Percentiles rank a stretch among this genome's conserved stretches.
Conservation (phyloP, 2,113 vertebrate species). For the Zapornia atra region DNA sequence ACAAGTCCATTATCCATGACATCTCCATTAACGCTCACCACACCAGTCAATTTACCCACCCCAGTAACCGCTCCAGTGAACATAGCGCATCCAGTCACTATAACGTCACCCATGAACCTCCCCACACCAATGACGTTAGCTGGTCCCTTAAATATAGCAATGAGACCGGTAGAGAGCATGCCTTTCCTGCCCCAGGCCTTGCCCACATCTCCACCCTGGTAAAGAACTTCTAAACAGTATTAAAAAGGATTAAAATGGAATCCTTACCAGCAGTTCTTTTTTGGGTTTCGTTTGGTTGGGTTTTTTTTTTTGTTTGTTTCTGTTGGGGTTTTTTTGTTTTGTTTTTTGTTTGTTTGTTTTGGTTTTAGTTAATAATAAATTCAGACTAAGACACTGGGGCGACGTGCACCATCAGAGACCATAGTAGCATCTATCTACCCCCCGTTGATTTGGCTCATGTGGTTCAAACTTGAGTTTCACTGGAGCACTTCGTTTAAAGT, state of each 20-base stretch:
- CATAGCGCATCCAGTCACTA: conserved; percentile 94
- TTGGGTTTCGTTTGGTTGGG: conserved; percentile 71
- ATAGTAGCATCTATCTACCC: conserved; percentile 66
- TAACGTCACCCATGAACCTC: conserved; percentile 91
- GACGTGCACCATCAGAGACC: conserved; percentile 68
- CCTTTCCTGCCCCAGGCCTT: conserved; percentile 96
- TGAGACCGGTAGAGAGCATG: conserved; percentile 97
- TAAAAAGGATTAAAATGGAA: conserved; percentile 78
- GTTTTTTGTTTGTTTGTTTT: conserved; percentile 23
- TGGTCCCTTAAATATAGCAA: conserved; percentile 95
- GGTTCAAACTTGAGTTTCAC: conserved; percentile 76
- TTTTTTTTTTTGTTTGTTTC: conserved; percentile 15
- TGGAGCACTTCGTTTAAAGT: conserved; percentile 76
- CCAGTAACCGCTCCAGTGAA: conserved; percentile 87
- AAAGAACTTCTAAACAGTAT: conserved; percentile 79
- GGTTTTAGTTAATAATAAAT: conserved; percentile 63
- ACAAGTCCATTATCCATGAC: conserved; percentile 90
- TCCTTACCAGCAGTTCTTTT: conserved; percentile 82
- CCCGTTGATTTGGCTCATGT: conserved; percentile 73
- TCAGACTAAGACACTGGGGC: conserved; percentile 73
- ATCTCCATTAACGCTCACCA: conserved; percentile 88
- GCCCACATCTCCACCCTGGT: conserved; percentile 96
- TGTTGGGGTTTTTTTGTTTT: conserved; percentile 45
- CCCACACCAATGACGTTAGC: conserved; percentile 90
- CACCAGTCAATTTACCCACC: conserved; percentile 93